These are phyloP conservation scores for Gadus macrocephalus DNA, from an alignment of 2,113 vertebrate genomes.

Conservation along the genomic window DNA sequence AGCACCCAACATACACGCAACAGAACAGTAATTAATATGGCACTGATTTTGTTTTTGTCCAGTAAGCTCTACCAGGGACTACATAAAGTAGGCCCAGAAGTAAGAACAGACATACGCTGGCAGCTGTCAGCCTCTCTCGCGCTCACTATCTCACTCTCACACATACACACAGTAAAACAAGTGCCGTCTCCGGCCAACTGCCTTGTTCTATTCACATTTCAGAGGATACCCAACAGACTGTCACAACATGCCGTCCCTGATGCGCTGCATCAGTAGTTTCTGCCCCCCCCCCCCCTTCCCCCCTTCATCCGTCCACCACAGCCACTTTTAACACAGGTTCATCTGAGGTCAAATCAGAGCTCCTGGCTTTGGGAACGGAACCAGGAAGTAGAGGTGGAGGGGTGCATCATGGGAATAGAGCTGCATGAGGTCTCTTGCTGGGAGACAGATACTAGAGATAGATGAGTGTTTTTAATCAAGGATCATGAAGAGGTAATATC, in stretches of 20 bases:
- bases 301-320: slow-evolving; percentile 34
- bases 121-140: too few species aligned
- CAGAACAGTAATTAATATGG: too few species aligned
- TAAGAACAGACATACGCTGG: too few species aligned
- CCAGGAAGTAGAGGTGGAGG: neutral
- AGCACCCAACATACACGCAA: neutral
- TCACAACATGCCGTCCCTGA: slow-evolving; percentile 32
- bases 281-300: slow-evolving; percentile 18
- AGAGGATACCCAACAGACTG: too few species aligned
- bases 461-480: neutral
- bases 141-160: neutral
- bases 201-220: too few species aligned
- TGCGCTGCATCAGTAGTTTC: slow-evolving; percentile 43
- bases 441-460: too few species aligned
- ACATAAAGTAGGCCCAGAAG: too few species aligned
- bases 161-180: neutral
- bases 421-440: too few species aligned
- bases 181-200: too few species aligned
- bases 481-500: neutral
- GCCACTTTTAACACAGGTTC: slow-evolving; percentile 44
- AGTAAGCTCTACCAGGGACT: too few species aligned
- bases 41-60: too few species aligned
- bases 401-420: too few species aligned
- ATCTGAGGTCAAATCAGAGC: slow-evolving; percentile 45
- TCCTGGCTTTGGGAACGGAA: slow-evolving; percentile 12